Percentiles rank a stretch among this genome's conserved stretches.
phyloP scores from a whole-genome alignment of 2,797 vertebrate species.

The Eutrigla gurnardus region DNA sequence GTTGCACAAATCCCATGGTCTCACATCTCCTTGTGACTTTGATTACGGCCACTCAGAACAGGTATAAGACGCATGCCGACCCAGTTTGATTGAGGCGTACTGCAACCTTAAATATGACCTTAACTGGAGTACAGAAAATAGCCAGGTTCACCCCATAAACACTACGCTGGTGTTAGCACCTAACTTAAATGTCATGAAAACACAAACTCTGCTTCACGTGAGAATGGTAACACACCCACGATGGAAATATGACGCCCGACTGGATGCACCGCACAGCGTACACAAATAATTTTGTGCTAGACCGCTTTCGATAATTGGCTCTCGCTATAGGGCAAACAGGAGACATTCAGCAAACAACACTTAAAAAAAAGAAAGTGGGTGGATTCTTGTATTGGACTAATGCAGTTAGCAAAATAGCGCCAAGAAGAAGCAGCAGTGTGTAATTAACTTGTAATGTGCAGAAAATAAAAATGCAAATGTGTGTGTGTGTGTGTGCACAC shows the following conservation, averaged over 20 bases:
- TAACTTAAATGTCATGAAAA: constrained; percentile 39
- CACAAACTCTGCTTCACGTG: constrained; percentile 36
- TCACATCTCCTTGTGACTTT: not conserved
- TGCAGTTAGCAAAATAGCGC: constrained; percentile 31
- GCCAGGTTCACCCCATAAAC: not conserved
- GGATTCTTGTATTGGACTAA: constrained; percentile 57
- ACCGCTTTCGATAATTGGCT: constrained; percentile 68
- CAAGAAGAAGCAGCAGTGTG: constrained; percentile 36
- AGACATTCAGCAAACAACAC: constrained; percentile 53
- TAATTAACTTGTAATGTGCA: constrained; percentile 71
- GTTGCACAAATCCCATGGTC: not conserved
- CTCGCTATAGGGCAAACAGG: constrained; percentile 41
- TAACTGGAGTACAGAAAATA: not conserved
- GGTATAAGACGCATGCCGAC: not conserved
- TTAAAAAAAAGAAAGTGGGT: constrained; percentile 40
- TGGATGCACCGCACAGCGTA: constrained; percentile 49
- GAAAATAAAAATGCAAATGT: constrained; percentile 72
- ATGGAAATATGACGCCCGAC: constrained; percentile 32
- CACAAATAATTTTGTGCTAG: constrained; percentile 64
- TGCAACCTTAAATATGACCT: constrained; percentile 2
- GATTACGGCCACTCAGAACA: not conserved
- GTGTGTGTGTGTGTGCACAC: constrained; percentile 3
- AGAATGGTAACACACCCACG: constrained; percentile 43
- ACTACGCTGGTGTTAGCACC: not conserved
- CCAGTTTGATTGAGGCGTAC: not conserved